Percentiles rank a stretch among this genome's conserved stretches.
phyloP scores from a whole-genome alignment of 2,888 invertebrate genomes.

The Oligia strigilis region DNA sequence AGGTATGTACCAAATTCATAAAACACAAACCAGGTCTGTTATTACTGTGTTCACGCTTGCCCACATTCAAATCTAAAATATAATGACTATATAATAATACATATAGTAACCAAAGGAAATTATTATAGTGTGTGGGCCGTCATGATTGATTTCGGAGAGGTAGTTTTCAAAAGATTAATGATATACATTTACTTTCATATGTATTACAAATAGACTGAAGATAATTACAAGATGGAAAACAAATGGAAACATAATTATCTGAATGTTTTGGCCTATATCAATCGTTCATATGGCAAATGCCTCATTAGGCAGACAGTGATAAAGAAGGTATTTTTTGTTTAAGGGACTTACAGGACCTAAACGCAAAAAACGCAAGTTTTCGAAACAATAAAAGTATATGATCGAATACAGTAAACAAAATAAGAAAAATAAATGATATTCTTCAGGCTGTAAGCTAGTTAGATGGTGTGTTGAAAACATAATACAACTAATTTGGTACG shows the following conservation, averaged over 20 bases:
- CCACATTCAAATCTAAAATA: constrained; percentile 27
- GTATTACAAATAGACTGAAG: constrained; percentile 2
- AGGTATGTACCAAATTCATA: constrained; percentile 7
- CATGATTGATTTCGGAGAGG: constrained; percentile 54
- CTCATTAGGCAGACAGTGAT: constrained; percentile 9
- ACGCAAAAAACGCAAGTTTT: too few relatives aligned
- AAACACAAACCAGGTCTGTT: constrained; percentile 33
- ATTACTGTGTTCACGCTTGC: constrained; percentile 41
- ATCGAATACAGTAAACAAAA: too few relatives aligned
- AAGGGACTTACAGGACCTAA: too few relatives aligned
- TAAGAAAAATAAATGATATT: too few relatives aligned
- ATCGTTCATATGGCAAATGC: constrained; percentile 22
- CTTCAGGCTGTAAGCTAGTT: too few relatives aligned
- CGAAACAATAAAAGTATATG: too few relatives aligned
- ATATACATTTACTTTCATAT: constrained; percentile 20
- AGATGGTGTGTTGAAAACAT: too few relatives aligned
- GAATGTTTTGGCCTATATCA: constrained; percentile 25
- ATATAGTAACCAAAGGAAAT: constrained; percentile 31
- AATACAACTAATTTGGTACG: too few relatives aligned
- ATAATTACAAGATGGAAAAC: constrained; percentile 30
- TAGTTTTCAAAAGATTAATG: constrained; percentile 52
- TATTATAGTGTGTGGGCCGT: constrained; percentile 35
- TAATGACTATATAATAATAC: constrained; percentile 36
- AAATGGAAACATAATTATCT: constrained; percentile 18
- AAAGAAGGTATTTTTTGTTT: neutral